A percentile compares a stretch with the other conserved stretches of the same genome.
Conservation (phyloP, 2,113 vertebrate species). For the Sardina pilchardus region DNA sequence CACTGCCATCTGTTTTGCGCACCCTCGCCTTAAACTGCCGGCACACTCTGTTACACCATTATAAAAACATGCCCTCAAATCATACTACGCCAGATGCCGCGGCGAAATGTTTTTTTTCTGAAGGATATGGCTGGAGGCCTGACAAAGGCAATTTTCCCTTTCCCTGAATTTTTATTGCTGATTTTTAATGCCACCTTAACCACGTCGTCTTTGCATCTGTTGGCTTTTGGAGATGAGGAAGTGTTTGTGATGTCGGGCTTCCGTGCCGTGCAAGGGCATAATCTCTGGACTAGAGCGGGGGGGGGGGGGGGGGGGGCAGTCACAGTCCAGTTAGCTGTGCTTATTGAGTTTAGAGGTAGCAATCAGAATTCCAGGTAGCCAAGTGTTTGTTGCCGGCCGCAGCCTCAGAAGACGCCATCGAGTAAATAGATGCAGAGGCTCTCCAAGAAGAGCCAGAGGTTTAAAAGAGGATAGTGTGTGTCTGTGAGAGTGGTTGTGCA, state of each 20-base stretch:
- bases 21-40: neutral
- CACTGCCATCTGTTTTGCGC: neutral
- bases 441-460: neutral
- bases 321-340: neutral
- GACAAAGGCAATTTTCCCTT: neutral
- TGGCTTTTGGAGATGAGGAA: neutral
- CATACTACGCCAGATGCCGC: neutral
- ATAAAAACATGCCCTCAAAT: slow-evolving; percentile 2
- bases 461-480: neutral
- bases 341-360: slow-evolving; percentile 7
- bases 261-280: neutral
- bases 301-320: too few relatives aligned
- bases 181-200: neutral
- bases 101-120: neutral
- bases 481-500: neutral
- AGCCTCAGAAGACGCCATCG: neutral
- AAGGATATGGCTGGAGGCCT: neutral
- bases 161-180: neutral
- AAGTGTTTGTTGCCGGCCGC: neutral
- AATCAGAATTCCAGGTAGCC: slow-evolving; percentile 8
- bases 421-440: neutral
- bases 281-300: neutral
- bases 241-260: neutral
- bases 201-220: neutral
- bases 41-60: neutral